Evolutionary conservation across 2,113 vertebrate genomes (phyloP).

Genomic region (Sorex fumeus): DNA sequence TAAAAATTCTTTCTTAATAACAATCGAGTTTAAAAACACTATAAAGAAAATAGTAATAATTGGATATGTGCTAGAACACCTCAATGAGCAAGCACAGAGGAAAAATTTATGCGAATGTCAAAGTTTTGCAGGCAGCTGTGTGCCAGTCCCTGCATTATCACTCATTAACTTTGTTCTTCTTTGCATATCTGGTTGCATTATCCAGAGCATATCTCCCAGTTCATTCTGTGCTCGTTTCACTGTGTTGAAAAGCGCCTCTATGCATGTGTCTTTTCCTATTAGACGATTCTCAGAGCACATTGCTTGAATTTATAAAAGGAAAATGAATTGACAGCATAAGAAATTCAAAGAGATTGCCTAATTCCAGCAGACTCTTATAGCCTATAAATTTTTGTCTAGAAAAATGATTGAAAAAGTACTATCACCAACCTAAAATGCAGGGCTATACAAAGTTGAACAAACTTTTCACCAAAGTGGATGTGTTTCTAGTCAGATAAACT

Average conservation of each 20-base stretch:
- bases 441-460: neutral
- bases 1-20: conserved; percentile 58
- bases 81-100: neutral
- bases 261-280: conserved; percentile 16
- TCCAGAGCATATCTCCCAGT: neutral
- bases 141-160: neutral
- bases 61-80: conserved; percentile 7
- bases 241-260: conserved; percentile 22
- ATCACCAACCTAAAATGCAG: neutral
- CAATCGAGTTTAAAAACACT: conserved; percentile 16
- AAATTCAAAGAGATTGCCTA: conserved; percentile 25
- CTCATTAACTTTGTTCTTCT: neutral
- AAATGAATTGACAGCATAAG: conserved; percentile 23
- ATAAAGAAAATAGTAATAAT: conserved; percentile 46
- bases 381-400: conserved; percentile 6
- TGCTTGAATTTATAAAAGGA: conserved; percentile 40
- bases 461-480: neutral
- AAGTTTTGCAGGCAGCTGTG: neutral
- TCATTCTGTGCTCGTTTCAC: conserved; percentile 6
- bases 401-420: neutral
- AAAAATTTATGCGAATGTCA: neutral
- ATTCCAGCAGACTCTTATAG: conserved; percentile 8
- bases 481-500: neutral
- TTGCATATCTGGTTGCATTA: neutral
- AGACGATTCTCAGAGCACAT: neutral